Evolutionary conservation across 2,113 vertebrate genomes (phyloP), one percentile per base, ranked within the genome.

Genomic region (Turnix velox): DNA sequence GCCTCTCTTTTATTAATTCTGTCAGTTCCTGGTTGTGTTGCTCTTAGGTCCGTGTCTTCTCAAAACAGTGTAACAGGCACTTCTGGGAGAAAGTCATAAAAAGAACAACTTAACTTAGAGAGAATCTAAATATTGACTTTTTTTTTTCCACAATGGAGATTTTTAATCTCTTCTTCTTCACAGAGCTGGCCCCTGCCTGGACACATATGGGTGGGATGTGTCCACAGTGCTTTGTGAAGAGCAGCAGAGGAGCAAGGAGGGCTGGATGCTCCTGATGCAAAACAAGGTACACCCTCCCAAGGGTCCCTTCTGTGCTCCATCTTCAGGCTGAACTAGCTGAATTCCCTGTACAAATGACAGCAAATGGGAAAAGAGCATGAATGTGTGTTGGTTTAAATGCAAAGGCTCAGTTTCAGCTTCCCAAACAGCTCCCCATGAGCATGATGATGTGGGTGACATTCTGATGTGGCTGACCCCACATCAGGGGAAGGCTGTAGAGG

Each of bases 1-100:
- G 95, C 87, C 87, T 96, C 96, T 96, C 93, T 51, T 93, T 90
- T 95, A 97, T 96, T 96, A 94, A 95, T 95, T 95, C 88, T 85
- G 88, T 94, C 95, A 92, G 94, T 91, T 82, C 93, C 92, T 90
- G 80, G 51, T 79, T 88, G 83, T 82, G 88, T 62, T 85, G 95
- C 85, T 97, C 90, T 95, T 89, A 96, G 92, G 91, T 89, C 81
- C 62, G 3, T 23, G 83, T 46, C 94, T 95, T 92, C 93, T 94
- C 90, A 92, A 91, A 96, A 88, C 90, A 90, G 54, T 76, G 17
- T 16, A 93, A 37, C 86, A 73, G 88, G 92, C 83, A 88, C 77
- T 95, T 95, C 65, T 58, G 88, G 73, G 86, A 94, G 90, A 88
- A 95, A 96, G 92, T 79, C 18, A 1, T 54, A 40, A 65, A 78